Percentiles rank a stretch among this genome's conserved stretches.
Evolutionary conservation across 2,113 vertebrate species (phyloP).

Genomic region (Macroglossus sobrinus): DNA sequence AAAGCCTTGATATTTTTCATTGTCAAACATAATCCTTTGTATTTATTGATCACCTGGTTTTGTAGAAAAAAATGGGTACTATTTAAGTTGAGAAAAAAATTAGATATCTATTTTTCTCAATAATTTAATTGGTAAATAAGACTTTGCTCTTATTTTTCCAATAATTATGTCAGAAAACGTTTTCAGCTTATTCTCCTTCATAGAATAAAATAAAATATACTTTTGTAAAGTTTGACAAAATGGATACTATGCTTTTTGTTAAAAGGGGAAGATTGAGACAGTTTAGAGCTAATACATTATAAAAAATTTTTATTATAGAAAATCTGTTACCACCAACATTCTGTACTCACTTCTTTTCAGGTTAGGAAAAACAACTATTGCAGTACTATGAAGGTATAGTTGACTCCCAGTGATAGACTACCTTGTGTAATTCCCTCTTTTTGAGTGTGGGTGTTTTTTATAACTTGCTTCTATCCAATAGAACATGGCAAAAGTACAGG

Average conservation of each 20-base stretch:
- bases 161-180: background rate
- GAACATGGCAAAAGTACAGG: background rate
- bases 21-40: background rate
- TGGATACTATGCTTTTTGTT: background rate
- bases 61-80: background rate
- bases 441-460: background rate
- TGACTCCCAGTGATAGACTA: background rate
- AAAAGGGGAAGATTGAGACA: background rate
- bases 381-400: background rate
- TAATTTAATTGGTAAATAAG: background rate
- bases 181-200: background rate
- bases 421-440: background rate
- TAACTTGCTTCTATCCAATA: background rate
- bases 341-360: background rate
- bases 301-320: background rate
- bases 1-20: background rate
- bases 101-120: background rate
- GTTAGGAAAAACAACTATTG: background rate
- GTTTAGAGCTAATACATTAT: background rate
- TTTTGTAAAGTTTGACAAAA: background rate
- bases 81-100: background rate
- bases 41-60: background rate
- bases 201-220: background rate
- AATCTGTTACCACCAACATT: background rate
- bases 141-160: background rate